phyloP scores from a whole-genome alignment of 2,888 invertebrate genomes.

The Hypselothyrea guttata region DNA sequence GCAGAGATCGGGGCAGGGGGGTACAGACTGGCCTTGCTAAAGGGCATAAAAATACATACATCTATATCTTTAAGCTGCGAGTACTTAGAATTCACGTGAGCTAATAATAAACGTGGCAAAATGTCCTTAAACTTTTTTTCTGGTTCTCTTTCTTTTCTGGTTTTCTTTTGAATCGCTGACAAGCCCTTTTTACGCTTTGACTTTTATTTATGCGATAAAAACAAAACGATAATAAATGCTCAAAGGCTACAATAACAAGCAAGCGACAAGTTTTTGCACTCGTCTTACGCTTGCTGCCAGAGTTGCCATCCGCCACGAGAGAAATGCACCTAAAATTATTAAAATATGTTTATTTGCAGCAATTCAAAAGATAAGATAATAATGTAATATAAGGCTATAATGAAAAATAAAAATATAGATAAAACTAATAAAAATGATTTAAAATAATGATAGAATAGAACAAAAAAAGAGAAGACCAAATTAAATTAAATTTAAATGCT shows the following conservation, averaged over 20 bases:
- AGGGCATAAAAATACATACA: slow-evolving; percentile 10
- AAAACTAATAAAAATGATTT: no score
- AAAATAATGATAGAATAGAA: no score
- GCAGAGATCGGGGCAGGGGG: neutral
- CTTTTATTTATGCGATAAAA: slow-evolving; percentile 77
- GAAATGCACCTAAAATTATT: no score
- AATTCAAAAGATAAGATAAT: no score
- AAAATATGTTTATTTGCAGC: no score
- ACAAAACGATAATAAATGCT: slow-evolving; percentile 74
- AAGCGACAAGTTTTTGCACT: slow-evolving; percentile 74
- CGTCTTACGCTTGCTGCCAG: slow-evolving; percentile 12
- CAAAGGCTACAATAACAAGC: slow-evolving; percentile 36
- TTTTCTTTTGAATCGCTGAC: slow-evolving; percentile 48
- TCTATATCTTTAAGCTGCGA: slow-evolving; percentile 16
- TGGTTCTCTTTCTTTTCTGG: slow-evolving; percentile 6
- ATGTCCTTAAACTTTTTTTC: slow-evolving; percentile 70
- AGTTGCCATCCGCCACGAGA: no score
- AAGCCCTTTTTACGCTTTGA: slow-evolving; percentile 69
- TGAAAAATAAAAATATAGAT: no score
- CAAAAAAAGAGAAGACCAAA: no score
- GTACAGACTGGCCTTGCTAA: neutral
- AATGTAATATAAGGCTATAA: no score
- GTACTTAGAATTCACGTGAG: slow-evolving; percentile 28
- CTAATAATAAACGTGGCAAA: slow-evolving; percentile 45
- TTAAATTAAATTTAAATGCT: no score